A percentile compares a stretch with the other conserved stretches of the same genome.
Evolutionary conservation across 2,113 vertebrate genomes (phyloP).

Genomic region (Brevimyrus niger): DNA sequence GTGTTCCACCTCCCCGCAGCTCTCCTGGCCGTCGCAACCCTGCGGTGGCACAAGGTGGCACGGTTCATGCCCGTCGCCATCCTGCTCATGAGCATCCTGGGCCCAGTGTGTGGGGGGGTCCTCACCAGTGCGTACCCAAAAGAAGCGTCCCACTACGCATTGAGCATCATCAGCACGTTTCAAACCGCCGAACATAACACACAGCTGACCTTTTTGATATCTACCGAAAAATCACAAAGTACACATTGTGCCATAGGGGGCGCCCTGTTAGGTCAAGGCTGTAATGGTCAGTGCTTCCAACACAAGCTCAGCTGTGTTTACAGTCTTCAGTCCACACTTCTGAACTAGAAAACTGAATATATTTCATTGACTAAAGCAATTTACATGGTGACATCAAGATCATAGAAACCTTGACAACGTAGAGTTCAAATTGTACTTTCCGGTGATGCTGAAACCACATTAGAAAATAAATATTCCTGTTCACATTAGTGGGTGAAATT

Average conservation of each 20-base stretch:
- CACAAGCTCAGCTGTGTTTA: not conserved
- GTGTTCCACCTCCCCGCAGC: slow-evolving; percentile 84
- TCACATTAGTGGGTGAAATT: not conserved
- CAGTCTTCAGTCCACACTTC: not conserved
- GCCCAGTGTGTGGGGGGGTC: slow-evolving; percentile 81
- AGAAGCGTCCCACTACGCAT: not conserved
- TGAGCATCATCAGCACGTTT: not conserved
- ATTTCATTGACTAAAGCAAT: not conserved
- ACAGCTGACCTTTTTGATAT: not conserved
- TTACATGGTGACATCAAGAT: not conserved
- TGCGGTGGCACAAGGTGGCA: slow-evolving; percentile 86
- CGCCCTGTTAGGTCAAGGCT: not conserved
- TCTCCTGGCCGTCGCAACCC: slow-evolving; percentile 77
- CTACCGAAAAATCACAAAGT: not conserved
- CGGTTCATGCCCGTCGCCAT: slow-evolving; percentile 87
- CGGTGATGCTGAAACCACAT: not conserved
- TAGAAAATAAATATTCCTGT: not conserved
- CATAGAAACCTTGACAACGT: not conserved
- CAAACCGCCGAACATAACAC: not conserved
- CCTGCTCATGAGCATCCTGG: slow-evolving; percentile 86
- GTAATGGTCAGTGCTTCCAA: not conserved
- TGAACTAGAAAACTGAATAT: not conserved
- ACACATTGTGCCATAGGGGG: not conserved
- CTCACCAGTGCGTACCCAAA: slow-evolving; percentile 79
- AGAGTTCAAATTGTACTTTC: not conserved